Evolutionary conservation across 2,797 vertebrate genomes (phyloP), one percentile per base, ranked within the genome.

Genomic region (Lerista edwardsae): DNA sequence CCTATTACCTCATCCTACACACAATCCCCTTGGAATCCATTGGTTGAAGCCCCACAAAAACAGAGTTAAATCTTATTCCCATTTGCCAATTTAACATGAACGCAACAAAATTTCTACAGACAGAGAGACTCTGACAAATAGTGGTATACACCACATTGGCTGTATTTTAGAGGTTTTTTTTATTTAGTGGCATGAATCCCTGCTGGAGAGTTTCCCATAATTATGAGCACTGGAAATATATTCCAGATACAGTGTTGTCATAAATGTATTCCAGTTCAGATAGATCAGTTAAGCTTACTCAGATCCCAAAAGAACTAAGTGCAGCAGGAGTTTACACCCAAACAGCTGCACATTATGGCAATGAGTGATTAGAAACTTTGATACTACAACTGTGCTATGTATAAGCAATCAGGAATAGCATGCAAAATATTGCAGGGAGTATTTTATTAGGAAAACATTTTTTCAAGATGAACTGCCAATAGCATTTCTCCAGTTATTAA

Each of bases 281-380:
- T 74, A 79, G 21, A 79, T 41, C 21, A 79, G 36, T 44, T 86
- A 80, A 77, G 44, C 75, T 73, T 82, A 65, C 65, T 85, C 61
- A 14, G 55, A 79, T 86, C 75, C 75, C 85, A 80, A 76, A 21
- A n/a, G 25, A 87, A 41, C 80, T 68, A 41, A 90, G 36, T 55
- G 71, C 39, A 90, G 67, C 74, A 34, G 82, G 72, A 84, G 75
- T 77, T 9, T 79, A 75, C 68, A 47, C 10, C 23, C 61, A 27
- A 83, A 78, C 25, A 90, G 76, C 75, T 71, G 44, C 10, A 79
- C 85, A 65, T 79, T 21, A 36, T 55, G 78, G 25, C 51, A 11
- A 61, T 71, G 39, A 4, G 6, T 57, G 69, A 27, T 69, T 29
- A 14, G 36, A n/a, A 55, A 25, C 3, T 57, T 36, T 34, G 47